Conservation (phyloP, 2,888 invertebrate species). For the Bibio marci region DNA sequence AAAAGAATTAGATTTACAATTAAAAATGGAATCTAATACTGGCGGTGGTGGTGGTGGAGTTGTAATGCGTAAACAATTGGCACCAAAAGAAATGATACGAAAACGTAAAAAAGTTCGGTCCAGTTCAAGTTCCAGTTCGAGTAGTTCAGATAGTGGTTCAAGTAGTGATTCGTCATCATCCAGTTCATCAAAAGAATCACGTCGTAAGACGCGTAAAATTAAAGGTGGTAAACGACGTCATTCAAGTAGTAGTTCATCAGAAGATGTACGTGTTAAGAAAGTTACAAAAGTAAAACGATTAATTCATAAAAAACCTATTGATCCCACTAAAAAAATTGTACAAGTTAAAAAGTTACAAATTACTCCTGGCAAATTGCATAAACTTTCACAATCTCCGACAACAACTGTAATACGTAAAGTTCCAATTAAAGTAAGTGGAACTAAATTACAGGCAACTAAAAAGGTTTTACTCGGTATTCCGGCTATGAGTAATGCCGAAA, state of each 20-base stretch:
- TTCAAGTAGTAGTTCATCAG: constrained; percentile 47
- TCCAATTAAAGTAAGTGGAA: too few relatives aligned
- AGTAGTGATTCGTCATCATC: constrained; percentile 22
- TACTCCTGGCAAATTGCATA: neutral
- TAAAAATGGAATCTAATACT: constrained; percentile 9
- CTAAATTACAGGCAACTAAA: neutral
- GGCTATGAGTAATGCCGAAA: neutral
- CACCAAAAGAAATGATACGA: constrained; percentile 21
- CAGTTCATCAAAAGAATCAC: constrained; percentile 14
- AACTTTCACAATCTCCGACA: neutral
- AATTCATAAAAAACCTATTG: constrained; percentile 8
- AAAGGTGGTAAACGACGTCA: constrained; percentile 22
- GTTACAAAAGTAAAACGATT: constrained; percentile 28
- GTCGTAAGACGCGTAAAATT: constrained; percentile 2
- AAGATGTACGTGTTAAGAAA: constrained; percentile 40
- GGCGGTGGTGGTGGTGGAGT: too few relatives aligned
- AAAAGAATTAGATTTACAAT: constrained; percentile 8
- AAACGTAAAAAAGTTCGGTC: constrained; percentile 25
- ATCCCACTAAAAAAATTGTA: constrained; percentile 4
- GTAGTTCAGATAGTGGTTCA: constrained; percentile 22
- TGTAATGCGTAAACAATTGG: constrained; percentile 16
- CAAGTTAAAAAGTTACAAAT: constrained; percentile 1
- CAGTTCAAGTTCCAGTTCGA: constrained; percentile 23
- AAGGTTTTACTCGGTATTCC: neutral
- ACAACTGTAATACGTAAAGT: too few relatives aligned